Conservation (phyloP, 2,888 invertebrate genomes). For the Yponomeuta sedellus region DNA sequence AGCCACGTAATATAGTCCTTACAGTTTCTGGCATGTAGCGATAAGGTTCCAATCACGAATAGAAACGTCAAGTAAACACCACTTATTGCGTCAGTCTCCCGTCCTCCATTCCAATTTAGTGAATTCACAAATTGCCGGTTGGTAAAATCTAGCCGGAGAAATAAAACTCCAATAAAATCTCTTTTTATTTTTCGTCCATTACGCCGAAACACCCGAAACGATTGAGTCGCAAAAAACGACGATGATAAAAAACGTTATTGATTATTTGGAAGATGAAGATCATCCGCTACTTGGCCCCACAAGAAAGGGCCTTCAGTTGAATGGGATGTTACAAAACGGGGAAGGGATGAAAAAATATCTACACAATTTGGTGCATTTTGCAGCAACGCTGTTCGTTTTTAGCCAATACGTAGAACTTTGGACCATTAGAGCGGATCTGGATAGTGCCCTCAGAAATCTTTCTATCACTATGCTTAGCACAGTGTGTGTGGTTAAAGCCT, state of each 20-base stretch:
- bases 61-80: neutral
- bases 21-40: too few relatives aligned
- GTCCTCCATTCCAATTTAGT: neutral
- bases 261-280: neutral
- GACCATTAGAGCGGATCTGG: constrained; percentile 41
- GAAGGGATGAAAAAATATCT: constrained; percentile 26
- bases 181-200: neutral
- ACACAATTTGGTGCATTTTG: constrained; percentile 38
- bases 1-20: too few relatives aligned
- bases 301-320: constrained; percentile 38
- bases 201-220: neutral
- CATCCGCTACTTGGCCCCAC: constrained; percentile 47
- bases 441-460: constrained; percentile 49
- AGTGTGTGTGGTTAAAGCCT: constrained; percentile 50
- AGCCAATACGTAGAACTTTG: constrained; percentile 57
- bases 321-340: constrained; percentile 47
- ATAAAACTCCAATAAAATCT: neutral
- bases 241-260: neutral
- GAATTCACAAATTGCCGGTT: neutral
- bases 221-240: neutral
- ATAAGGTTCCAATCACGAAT: too few relatives aligned
- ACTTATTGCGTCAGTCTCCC: neutral
- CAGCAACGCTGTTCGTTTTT: constrained; percentile 43
- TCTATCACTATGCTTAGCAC: constrained; percentile 56
- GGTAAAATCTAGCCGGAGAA: neutral